These are phyloP conservation scores for Hippocampus abdominalis DNA, from an alignment of 2,113 vertebrate species.

Conservation along the genomic window DNA sequence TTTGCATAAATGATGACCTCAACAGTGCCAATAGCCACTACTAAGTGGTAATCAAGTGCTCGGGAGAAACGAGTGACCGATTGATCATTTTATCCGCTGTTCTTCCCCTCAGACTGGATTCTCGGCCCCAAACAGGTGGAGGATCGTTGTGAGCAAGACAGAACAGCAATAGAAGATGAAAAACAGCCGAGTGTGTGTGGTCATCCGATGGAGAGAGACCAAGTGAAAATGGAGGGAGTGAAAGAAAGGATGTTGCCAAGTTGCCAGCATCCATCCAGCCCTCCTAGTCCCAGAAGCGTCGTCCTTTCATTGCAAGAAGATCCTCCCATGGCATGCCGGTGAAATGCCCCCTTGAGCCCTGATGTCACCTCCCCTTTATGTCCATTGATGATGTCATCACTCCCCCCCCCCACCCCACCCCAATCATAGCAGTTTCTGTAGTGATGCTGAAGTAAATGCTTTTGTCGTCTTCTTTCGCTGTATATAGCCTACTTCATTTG, in stretches of 20 bases:
- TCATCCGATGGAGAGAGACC: conserved; percentile 12
- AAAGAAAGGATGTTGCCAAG: conserved; percentile 39
- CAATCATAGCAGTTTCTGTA: conserved; percentile 7
- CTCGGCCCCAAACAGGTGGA: conserved; percentile 58
- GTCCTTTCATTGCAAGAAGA: conserved; percentile 12
- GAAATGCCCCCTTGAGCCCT: conserved; percentile 31
- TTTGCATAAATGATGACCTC: not conserved
- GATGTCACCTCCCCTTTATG: conserved; percentile 68
- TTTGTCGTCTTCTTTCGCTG: conserved; percentile 5
- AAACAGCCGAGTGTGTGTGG: conserved; percentile 17
- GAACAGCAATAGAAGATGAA: conserved; percentile 26
- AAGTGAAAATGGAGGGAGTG: conserved; percentile 30
- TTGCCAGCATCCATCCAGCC: conserved; percentile 10
- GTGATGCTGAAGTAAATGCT: conserved; percentile 15
- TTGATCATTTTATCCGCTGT: not conserved
- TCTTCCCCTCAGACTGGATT: conserved; percentile 56
- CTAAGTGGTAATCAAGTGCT: too few relatives aligned
- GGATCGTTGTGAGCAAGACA: conserved; percentile 43
- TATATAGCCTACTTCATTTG: not conserved
- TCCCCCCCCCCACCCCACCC: too few relatives aligned
- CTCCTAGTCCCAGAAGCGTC: conserved; percentile 30
- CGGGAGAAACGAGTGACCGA: not conserved
- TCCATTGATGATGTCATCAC: not conserved
- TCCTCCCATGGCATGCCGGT: conserved; percentile 52
- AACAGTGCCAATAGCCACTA: not conserved